These are phyloP conservation scores for Daboia siamensis DNA, from an alignment of 2,113 vertebrate genomes.

Conservation along the genomic window DNA sequence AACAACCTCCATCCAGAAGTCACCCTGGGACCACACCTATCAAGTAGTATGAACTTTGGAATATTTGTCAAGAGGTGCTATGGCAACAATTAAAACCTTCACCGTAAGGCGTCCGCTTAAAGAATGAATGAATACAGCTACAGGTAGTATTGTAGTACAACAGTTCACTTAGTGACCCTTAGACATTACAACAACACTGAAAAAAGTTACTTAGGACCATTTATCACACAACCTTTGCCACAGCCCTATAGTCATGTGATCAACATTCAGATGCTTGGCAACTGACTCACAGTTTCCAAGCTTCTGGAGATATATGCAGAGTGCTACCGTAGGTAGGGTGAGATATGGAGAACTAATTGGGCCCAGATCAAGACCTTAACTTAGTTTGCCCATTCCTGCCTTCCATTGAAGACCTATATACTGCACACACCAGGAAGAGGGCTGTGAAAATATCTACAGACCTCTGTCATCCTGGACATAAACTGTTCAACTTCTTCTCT, in stretches of 20 bases:
- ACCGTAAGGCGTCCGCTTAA: background rate
- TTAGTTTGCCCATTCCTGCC: background rate
- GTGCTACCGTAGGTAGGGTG: background rate
- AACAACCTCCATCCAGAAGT: background rate
- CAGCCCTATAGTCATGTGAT: too few relatives aligned
- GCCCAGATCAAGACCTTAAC: background rate
- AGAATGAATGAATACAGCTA: background rate
- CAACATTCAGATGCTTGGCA: too few relatives aligned
- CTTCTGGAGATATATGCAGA: background rate
- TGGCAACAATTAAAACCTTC: background rate
- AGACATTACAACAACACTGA: background rate
- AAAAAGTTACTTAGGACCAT: too few relatives aligned
- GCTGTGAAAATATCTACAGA: too few relatives aligned
- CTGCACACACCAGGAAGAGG: too few relatives aligned
- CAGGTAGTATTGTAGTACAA: background rate
- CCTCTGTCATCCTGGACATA: too few relatives aligned
- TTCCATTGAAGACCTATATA: too few relatives aligned
- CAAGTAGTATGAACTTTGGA: background rate
- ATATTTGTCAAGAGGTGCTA: background rate
- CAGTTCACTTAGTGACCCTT: background rate
- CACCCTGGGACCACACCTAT: background rate
- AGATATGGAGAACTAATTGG: background rate
- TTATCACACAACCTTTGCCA: too few relatives aligned
- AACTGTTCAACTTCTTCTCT: too few relatives aligned
- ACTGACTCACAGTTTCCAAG: background rate